Percentiles rank a stretch among this genome's conserved stretches.
phyloP scores from a whole-genome alignment of 2,113 vertebrate genomes.

The Pyrgilauda ruficollis region DNA sequence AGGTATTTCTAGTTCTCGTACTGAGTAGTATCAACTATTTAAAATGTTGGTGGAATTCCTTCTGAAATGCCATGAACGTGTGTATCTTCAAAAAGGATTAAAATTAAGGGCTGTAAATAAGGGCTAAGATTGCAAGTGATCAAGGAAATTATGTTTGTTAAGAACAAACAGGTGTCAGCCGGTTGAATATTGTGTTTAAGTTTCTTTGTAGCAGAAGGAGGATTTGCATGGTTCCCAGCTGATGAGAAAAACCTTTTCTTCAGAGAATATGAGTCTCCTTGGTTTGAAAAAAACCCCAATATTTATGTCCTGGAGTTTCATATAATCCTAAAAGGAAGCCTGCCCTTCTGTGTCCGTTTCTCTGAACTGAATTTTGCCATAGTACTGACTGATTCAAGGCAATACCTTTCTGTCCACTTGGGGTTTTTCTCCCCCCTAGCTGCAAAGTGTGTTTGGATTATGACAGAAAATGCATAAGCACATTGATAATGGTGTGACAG shows the following conservation, averaged over 20 bases:
- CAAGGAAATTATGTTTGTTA: not conserved
- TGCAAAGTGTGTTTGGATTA: not conserved
- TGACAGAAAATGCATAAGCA: not conserved
- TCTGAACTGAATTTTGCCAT: not conserved
- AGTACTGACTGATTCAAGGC: not conserved
- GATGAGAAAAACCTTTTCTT: not conserved
- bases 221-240: not conserved
- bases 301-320: not conserved
- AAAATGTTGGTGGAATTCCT: not conserved
- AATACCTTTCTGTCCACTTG: not conserved
- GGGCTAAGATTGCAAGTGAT: not conserved
- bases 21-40: not conserved
- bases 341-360: not conserved
- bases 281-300: not conserved
- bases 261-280: not conserved
- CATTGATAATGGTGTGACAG: not conserved
- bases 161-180: not conserved
- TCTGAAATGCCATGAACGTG: not conserved
- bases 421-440: rapidly evolving
- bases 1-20: not conserved
- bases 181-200: not conserved
- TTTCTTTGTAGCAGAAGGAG: not conserved
- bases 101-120: not conserved
- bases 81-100: not conserved
- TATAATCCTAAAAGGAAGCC: not conserved